A percentile compares a stretch with the other conserved stretches of the same genome.
These are phyloP conservation scores for Battus philenor DNA, from an alignment of 1,140 invertebrate genomes.

Conservation along the genomic window DNA sequence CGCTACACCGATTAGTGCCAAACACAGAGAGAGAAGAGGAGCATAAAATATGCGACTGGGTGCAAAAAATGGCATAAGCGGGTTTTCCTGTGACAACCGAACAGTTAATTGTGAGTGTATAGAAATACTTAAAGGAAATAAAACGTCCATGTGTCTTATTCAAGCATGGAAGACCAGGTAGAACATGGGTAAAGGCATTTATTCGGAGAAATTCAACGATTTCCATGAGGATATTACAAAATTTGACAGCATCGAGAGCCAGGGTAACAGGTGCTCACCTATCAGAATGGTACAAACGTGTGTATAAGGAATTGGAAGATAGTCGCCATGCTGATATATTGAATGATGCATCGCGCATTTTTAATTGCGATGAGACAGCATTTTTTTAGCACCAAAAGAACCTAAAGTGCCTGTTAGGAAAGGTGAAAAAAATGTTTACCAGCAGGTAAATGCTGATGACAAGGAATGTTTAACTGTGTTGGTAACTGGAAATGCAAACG, in stretches of 20 bases:
- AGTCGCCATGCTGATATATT: conserved; percentile 3
- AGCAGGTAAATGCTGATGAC: conserved; percentile 22
- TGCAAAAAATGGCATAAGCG: conserved; percentile 19
- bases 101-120: conserved; percentile 16
- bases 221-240: conserved; percentile 19
- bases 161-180: conserved; percentile 22
- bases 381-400: conserved; percentile 26
- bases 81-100: conserved; percentile 21
- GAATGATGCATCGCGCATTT: conserved; percentile 17
- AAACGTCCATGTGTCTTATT: conserved; percentile 10
- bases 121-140: conserved; percentile 18
- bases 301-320: not conserved
- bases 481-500: conserved; percentile 22
- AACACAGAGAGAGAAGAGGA: no score
- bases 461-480: conserved; percentile 27
- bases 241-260: conserved; percentile 18
- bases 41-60: conserved; percentile 18
- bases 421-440: conserved; percentile 26
- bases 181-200: conserved; percentile 19
- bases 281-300: conserved; percentile 6
- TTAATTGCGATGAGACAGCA: conserved; percentile 19
- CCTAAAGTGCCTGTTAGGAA: conserved; percentile 22
- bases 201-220: conserved; percentile 18
- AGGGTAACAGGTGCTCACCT: conserved; percentile 3
- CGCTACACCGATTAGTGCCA: no score